Percentiles rank a stretch among this genome's conserved stretches.
Conservation (phyloP, 1,140 invertebrate genomes). For the Drosophila mojavensis region DNA sequence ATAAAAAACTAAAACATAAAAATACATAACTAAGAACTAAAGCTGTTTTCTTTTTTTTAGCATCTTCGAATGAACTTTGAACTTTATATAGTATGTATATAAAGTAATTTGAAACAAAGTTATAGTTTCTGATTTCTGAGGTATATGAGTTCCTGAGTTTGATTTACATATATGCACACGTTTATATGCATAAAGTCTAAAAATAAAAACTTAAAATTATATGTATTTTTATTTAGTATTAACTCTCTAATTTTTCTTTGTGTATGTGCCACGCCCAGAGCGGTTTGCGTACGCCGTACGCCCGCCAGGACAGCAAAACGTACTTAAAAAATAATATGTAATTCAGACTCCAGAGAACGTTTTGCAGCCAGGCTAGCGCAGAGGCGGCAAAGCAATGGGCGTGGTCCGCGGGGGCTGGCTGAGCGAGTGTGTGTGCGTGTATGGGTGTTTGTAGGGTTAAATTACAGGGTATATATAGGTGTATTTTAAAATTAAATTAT, state of each 20-base stretch:
- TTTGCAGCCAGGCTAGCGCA: constrained; percentile 9
- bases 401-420: constrained; percentile 1
- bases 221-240: not conserved
- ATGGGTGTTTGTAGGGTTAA: not conserved
- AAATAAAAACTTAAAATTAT: constrained; percentile 40
- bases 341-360: constrained; percentile 82
- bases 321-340: constrained; percentile 83
- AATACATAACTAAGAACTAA: constrained; percentile 64
- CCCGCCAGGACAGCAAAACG: constrained; percentile 43
- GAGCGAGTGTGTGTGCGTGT: not conserved
- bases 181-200: constrained; percentile 40
- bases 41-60: constrained; percentile 52
- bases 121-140: constrained; percentile 74
- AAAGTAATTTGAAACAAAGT: constrained; percentile 54
- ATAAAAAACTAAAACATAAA: constrained; percentile 42
- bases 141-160: constrained; percentile 83
- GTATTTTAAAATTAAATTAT: constrained; percentile 36
- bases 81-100: constrained; percentile 18
- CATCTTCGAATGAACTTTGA: constrained; percentile 70
- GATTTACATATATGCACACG: constrained; percentile 59
- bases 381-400: not conserved
- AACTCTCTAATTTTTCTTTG: not conserved
- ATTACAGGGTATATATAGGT: not conserved
- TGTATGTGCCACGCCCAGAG: constrained; percentile 16
- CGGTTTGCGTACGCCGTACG: not conserved